phyloP scores from a whole-genome alignment of 37 sponge, comb jelly and placozoan genomes.

The Crambe crambe region DNA sequence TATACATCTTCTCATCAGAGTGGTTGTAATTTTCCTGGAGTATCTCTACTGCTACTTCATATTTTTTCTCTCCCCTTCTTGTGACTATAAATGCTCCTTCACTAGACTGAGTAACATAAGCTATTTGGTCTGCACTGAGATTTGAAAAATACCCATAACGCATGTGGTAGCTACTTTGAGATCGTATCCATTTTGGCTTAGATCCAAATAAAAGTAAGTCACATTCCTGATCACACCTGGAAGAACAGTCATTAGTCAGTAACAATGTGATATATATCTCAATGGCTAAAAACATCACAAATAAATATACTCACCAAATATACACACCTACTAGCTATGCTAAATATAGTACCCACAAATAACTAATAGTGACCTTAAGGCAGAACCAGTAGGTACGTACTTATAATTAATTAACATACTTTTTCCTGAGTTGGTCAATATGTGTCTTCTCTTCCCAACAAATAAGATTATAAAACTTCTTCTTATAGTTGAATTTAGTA shows the following conservation, averaged over 20 bases:
- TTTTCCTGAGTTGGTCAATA: no score
- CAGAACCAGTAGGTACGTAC: no score
- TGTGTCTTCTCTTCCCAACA: no score
- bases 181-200: constrained; percentile 7
- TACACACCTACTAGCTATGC: no score
- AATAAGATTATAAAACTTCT: not conserved
- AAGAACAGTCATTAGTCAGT: not conserved
- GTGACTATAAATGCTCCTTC: constrained; percentile 18
- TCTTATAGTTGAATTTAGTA: not conserved
- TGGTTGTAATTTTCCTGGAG: constrained; percentile 13
- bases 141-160: constrained; percentile 12
- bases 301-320: no score
- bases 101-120: constrained; percentile 67
- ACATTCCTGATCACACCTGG: constrained; percentile 7
- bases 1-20: constrained; percentile 22
- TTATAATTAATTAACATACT: no score
- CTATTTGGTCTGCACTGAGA: constrained; percentile 20
- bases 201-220: constrained; percentile 2
- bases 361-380: no score
- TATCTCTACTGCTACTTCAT: constrained; percentile 7
- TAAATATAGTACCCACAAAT: no score
- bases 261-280: no score
- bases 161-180: not conserved
- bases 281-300: no score
- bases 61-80: not conserved